Evolutionary conservation across 2,113 vertebrate genomes (phyloP).

Genomic region (Nothobranchius furzeri): DNA sequence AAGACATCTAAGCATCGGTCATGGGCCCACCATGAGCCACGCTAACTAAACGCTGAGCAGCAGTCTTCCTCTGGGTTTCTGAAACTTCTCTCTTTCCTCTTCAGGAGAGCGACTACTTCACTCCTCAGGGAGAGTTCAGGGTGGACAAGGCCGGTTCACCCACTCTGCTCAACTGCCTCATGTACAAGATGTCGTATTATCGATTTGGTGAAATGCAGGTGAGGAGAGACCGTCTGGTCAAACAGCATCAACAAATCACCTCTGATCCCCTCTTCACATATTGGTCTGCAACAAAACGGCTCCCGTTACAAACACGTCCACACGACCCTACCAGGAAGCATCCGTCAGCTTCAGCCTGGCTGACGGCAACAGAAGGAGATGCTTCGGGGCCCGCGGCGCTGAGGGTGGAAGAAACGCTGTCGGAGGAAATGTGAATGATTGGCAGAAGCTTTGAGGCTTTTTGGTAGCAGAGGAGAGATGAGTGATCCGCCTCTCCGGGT

Average conservation of each 20-base stretch:
- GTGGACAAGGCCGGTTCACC: conserved; percentile 98
- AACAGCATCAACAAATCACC: no score
- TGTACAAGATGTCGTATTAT: conserved; percentile 99
- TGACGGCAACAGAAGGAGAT: conserved; percentile 27
- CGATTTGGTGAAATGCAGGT: conserved; percentile 99
- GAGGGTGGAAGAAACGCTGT: conserved; percentile 3
- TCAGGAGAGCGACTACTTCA: conserved; percentile 99
- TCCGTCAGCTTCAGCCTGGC: neutral
- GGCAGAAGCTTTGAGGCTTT: conserved; percentile 25
- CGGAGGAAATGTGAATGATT: conserved; percentile 35
- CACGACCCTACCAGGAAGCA: conserved; percentile 17
- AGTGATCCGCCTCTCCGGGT: conserved; percentile 26
- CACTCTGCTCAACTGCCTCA: conserved; percentile 97
- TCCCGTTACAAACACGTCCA: neutral
- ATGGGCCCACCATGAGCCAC: no score
- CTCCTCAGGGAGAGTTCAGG: conserved; percentile 97
- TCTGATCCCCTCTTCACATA: neutral
- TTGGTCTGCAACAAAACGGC: neutral
- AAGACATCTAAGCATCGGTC: no score
- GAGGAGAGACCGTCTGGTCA: conserved; percentile 38
- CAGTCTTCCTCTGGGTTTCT: no score
- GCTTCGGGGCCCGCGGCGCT: conserved; percentile 8
- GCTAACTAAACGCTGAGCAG: no score
- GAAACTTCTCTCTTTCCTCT: conserved; percentile 28
- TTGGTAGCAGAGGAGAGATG: conserved; percentile 32